Percentiles rank a stretch among this genome's conserved stretches.
Conservation (phyloP, 2,797 vertebrate genomes). For the Sebastes elongatus region DNA sequence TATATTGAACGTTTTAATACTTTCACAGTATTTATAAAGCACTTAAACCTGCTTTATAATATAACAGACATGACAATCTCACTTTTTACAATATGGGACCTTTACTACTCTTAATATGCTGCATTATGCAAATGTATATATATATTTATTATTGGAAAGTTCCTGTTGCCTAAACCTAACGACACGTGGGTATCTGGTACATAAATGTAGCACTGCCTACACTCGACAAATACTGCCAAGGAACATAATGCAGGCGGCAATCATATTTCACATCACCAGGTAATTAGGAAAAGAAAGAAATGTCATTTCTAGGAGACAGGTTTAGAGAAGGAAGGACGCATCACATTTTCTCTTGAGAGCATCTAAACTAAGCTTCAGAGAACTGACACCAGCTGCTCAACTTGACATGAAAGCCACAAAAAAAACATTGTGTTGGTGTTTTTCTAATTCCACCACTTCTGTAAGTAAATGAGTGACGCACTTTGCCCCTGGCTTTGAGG, state of each 20-base stretch:
- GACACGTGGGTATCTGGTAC: neutral
- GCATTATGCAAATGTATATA: too few species aligned
- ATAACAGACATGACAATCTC: too few species aligned
- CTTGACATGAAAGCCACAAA: neutral
- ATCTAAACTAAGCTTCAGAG: neutral
- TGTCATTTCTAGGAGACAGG: neutral
- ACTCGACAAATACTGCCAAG: neutral
- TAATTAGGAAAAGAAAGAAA: neutral
- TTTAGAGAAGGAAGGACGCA: neutral
- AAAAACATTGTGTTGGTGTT: neutral
- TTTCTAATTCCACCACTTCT: neutral
- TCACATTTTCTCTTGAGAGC: neutral
- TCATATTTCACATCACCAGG: neutral
- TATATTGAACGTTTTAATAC: too few species aligned
- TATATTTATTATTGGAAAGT: neutral
- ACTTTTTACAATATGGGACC: too few species aligned
- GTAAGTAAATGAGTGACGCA: conserved; percentile 19
- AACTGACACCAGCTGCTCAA: neutral
- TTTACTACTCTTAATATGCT: too few species aligned
- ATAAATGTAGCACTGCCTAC: neutral
- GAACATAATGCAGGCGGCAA: neutral
- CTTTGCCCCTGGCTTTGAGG: conserved; percentile 24
- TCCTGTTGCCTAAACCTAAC: neutral
- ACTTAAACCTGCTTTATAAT: too few species aligned
- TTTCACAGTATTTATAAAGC: too few species aligned